phyloP scores from a whole-genome alignment of 1,140 invertebrate genomes.

The Ceratitis capitata region DNA sequence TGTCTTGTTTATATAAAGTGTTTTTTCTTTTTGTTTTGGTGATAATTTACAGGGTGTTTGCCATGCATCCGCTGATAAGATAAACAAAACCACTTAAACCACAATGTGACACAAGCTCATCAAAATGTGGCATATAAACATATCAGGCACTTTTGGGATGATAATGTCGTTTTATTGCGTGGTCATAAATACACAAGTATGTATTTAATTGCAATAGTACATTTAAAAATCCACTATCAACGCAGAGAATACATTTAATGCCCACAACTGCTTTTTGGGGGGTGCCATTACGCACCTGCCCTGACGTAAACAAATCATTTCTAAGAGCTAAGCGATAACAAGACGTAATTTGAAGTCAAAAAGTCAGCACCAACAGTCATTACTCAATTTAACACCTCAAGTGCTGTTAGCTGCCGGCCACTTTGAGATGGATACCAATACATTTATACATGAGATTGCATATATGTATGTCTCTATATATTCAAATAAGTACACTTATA shows the following conservation, averaged over 20 bases:
- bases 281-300: too few species aligned
- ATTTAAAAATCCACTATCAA: neutral
- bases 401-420: neutral
- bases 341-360: neutral
- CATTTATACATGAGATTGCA: conserved; percentile 26
- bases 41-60: conserved; percentile 26
- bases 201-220: neutral
- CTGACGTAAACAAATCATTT: neutral
- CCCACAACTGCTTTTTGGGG: neutral
- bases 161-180: neutral
- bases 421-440: neutral
- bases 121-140: neutral
- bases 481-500: too few species aligned
- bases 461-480: too few species aligned
- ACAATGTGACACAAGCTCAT: neutral
- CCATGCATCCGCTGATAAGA: neutral
- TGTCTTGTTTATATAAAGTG: neutral
- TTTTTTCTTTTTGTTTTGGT: neutral
- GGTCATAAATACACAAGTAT: neutral
- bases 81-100: conserved; percentile 9
- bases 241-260: neutral
- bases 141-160: neutral
- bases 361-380: neutral
- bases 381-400: neutral
- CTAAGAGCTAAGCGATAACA: neutral